These are phyloP conservation scores for Tuta absoluta DNA, from an alignment of 2,888 invertebrate species.

Conservation along the genomic window DNA sequence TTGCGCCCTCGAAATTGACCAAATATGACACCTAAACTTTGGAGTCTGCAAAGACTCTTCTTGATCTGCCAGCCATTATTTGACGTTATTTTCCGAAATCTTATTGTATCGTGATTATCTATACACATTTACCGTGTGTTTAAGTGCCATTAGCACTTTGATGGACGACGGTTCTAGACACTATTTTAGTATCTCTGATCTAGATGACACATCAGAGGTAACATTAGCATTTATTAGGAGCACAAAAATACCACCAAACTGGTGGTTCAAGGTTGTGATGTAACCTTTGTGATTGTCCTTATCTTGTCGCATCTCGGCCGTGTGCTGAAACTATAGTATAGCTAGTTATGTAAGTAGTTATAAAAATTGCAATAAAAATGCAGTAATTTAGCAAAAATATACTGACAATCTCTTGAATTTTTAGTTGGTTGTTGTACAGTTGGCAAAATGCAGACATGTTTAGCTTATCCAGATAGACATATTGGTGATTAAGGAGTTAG, in stretches of 20 bases:
- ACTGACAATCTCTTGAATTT: too few relatives aligned
- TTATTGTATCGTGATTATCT: background rate
- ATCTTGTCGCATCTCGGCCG: constrained; percentile 60
- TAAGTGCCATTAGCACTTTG: background rate
- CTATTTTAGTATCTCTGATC: background rate
- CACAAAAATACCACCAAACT: constrained; percentile 62
- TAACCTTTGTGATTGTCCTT: constrained; percentile 73
- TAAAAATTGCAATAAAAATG: background rate
- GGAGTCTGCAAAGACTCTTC: too few relatives aligned
- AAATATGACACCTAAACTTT: too few relatives aligned
- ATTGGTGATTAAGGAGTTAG: too few relatives aligned
- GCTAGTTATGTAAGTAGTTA: background rate
- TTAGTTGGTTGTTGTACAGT: too few relatives aligned
- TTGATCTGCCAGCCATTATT: too few relatives aligned
- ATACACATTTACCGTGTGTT: background rate
- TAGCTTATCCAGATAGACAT: too few relatives aligned
- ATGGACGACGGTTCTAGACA: background rate
- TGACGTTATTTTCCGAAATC: too few relatives aligned
- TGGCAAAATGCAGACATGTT: too few relatives aligned
- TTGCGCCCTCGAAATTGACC: too few relatives aligned
- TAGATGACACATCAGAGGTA: constrained; percentile 29
- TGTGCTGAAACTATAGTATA: constrained; percentile 48
- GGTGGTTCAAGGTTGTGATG: constrained; percentile 70
- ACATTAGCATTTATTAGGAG: constrained; percentile 61
- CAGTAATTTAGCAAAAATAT: too few relatives aligned